These are phyloP conservation scores for Hyperopisus bebe DNA, from an alignment of 2,113 vertebrate species.

Conservation along the genomic window DNA sequence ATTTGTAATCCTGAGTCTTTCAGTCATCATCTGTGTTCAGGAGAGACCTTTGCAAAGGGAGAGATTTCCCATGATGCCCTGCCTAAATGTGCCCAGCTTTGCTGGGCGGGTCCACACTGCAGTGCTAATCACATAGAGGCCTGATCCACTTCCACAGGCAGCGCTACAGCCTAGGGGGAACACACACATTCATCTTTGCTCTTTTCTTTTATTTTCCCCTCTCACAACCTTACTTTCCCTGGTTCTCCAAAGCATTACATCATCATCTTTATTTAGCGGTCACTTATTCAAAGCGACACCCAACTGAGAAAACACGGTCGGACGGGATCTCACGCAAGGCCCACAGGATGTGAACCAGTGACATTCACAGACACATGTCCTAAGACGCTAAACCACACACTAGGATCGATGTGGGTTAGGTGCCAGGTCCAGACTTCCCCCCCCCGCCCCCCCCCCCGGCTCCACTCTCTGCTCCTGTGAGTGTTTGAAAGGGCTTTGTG, in stretches of 20 bases:
- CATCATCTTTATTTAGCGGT: background rate
- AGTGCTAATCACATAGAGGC: background rate
- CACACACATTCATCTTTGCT: background rate
- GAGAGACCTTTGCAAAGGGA: background rate
- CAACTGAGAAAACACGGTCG: background rate
- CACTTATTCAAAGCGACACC: background rate
- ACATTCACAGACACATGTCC: background rate
- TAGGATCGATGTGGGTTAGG: background rate
- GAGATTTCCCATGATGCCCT: background rate
- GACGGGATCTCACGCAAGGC: background rate
- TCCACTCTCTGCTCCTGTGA: background rate
- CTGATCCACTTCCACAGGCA: background rate
- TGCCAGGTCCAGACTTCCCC: background rate
- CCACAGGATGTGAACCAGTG: background rate
- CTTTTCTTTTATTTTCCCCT: background rate
- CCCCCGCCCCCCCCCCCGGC: background rate
- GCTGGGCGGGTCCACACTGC: background rate
- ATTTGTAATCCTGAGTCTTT: background rate
- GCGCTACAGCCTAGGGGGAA: background rate
- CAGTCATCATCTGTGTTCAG: background rate
- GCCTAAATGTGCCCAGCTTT: background rate
- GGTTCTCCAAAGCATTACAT: background rate
- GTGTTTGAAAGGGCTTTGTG: background rate
- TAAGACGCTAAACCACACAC: background rate
- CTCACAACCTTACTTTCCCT: background rate